phyloP scores from a whole-genome alignment of 2,113 vertebrate species.

The Picathartes gymnocephalus region DNA sequence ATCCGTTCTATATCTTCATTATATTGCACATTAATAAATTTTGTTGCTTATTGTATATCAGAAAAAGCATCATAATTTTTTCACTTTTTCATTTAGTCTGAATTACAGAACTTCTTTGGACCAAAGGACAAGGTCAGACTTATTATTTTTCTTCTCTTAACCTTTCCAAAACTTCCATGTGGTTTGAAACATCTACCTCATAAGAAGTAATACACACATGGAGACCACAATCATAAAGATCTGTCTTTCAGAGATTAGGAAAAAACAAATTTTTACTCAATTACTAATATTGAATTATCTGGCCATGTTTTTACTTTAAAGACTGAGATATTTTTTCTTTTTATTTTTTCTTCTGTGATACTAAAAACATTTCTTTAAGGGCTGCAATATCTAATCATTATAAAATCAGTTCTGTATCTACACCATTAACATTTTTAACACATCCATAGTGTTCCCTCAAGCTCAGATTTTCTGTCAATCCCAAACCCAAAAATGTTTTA shows the following conservation, averaged over 20 bases:
- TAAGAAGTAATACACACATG: background rate
- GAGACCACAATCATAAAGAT: background rate
- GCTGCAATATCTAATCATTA: background rate
- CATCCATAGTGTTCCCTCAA: background rate
- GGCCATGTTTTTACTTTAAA: background rate
- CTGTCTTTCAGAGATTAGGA: background rate
- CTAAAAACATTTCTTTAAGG: background rate
- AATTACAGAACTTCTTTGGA: background rate
- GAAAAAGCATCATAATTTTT: background rate
- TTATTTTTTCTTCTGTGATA: background rate
- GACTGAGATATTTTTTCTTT: too few relatives aligned
- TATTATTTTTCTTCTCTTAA: background rate
- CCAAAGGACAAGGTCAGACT: background rate
- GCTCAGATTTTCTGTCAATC: background rate
- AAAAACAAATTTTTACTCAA: background rate
- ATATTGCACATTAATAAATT: background rate
- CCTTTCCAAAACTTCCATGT: background rate
- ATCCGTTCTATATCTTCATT: background rate
- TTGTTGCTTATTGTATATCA: background rate
- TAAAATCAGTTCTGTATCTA: background rate
- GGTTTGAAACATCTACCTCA: background rate
- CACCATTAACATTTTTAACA: background rate
- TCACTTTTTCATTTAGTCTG: background rate
- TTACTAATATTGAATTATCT: background rate
- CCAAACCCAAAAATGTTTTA: background rate